Base-by-base conservation (phyloP, 2,888 invertebrate genomes). In the Gortyna flavago region DNA sequence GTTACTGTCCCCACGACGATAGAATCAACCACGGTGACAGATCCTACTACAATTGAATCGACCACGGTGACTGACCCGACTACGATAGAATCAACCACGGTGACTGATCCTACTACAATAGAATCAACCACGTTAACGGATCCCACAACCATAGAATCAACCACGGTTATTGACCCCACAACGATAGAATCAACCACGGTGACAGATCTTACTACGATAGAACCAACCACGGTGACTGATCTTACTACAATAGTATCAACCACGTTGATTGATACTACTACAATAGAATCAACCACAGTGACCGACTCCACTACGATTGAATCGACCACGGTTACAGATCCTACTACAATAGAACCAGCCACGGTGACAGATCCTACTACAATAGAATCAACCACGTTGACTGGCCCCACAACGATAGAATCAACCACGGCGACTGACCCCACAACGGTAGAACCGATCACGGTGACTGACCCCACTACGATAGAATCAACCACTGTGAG, bases 21-120 rank as follows among this genome's bases (percentile, higher is more conserved):
- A 11, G 77, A 81, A 18, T 32, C 74, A 1, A 72, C 77, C 0
- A 75, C 71, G 0, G 13, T 54, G 1, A 54, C 64, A 5, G 69
- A 72, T 13, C 29, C 35, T 1, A 54, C 41, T 7, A 77, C 75
- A 0, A 48, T 18, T 13, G 77, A 54, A 21, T 11, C 57, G 2
- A 48, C 59, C 9, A 54, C 32, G 0, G 18, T 76, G 1, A 54
- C 62, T 8, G 77, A 68, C 5, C 25, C 68, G 2, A 59, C 80
- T 32, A 75, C 75, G 0, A 71, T 25, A 51, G 80, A 71, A 68
- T 44, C 44, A 8, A 76, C 65, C 0, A 67, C 64, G 0, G 11
- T 76, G 0, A 75, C 75, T n/a, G 77, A 61, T 16, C 0, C 68
- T 0, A 64, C 76, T 2, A 81, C 78, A 1, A 70, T 25, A n/a